Evolutionary conservation across 2,797 vertebrate species (phyloP).

Genomic region (Acrocephalus scirpaceus): DNA sequence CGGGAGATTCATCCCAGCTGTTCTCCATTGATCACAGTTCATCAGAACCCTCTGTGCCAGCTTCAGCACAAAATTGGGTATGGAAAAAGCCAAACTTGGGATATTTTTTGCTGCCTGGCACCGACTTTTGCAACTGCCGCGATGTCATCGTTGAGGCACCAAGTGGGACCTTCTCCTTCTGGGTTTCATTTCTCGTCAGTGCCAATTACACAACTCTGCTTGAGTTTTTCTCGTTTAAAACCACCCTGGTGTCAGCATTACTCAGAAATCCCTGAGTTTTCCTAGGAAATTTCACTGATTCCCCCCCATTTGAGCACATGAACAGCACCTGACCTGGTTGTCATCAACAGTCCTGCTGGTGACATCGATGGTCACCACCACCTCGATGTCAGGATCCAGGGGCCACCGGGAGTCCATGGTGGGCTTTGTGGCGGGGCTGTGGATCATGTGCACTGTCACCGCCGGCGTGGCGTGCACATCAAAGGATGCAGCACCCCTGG

Average conservation of each 20-base stretch:
- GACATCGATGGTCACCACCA: conserved; percentile 32
- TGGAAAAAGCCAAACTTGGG: rapidly evolving
- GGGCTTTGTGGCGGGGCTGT: conserved; percentile 8
- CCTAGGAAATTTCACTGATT: rapidly evolving
- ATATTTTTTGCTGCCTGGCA: background rate
- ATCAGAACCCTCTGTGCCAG: rapidly evolving
- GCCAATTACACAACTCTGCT: background rate
- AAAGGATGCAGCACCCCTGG: conserved; percentile 49
- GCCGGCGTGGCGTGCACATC: conserved; percentile 58
- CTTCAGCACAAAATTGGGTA: background rate
- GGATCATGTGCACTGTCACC: conserved; percentile 37
- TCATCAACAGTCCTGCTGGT: conserved; percentile 67
- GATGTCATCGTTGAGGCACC: rapidly evolving
- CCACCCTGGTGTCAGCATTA: background rate
- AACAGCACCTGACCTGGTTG: conserved; percentile 62
- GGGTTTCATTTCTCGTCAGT: background rate
- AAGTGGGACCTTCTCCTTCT: background rate
- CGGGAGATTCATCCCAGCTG: background rate
- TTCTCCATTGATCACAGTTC: background rate
- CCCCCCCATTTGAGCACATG: rapidly evolving
- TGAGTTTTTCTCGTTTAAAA: rapidly evolving
- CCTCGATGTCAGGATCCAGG: conserved; percentile 28
- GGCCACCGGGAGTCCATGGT: conserved; percentile 51
- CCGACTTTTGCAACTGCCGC: rapidly evolving
- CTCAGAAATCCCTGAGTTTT: rapidly evolving